Evolutionary conservation across 1,140 invertebrate genomes (phyloP), one percentile per base, ranked within the genome.

Genomic region (Zeugodacus cucurbitae): DNA sequence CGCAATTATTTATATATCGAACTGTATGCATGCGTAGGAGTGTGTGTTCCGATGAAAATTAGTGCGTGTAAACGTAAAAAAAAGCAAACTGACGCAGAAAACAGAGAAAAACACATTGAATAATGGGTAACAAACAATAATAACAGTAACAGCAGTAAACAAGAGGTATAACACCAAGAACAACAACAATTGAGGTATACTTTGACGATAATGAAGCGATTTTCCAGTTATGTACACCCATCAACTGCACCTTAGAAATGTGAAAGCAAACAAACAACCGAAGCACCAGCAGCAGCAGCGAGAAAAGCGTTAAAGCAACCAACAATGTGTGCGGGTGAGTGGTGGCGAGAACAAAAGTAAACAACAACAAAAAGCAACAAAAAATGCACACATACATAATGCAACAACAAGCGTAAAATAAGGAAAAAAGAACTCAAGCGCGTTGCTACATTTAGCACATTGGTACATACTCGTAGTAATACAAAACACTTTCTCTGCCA

Each of bases 171-270:
- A 4, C 48, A 54, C 4, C 48, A 54, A 54, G 3, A 48, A 41
- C 37, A 41, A 7, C 37, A 41, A 48, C 11, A 14, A 26, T 48
- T 17, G 8, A 70, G 41, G 59, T 87, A 67, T 87, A 48, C 37
- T 74, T 88, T 58, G 67, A 54, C 64, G 48, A 88, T 88, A 58
- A 89, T 89, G 87, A 93, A 91, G 90, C 91, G 90, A 93, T 91
- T 92, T 90, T 89, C 90, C 90, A 91, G 92, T 92, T 93, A 92
- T 92, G 89, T 90, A 90, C 91, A 92, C 91, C 91, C 90, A 92
- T 92, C 91, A 92, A 88, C 91, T 92, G 90, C 91, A 92, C 91
- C 91, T 92, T 67, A 58, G 67, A 59, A 54, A 59, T 59, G 29
- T 59, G 29, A 86, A 57, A 86, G 57, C 85, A 58, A 57, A 86